phyloP scores from a whole-genome alignment of 2,888 invertebrate species.

The Diarsia rubi region DNA sequence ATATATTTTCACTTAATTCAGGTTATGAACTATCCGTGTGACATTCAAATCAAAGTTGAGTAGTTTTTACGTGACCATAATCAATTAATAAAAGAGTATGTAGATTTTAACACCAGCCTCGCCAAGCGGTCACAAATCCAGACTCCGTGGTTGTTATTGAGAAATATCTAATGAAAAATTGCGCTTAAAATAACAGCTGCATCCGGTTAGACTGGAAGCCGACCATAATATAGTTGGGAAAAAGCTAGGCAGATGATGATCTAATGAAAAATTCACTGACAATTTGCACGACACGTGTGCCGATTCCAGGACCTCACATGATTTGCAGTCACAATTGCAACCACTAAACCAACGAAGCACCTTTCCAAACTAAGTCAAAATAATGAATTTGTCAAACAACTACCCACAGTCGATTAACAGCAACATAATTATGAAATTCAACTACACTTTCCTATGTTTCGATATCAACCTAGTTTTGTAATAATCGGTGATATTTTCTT shows the following conservation, averaged over 20 bases:
- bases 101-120: not conserved
- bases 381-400: not conserved
- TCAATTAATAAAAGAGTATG: not conserved
- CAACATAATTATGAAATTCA: not conserved
- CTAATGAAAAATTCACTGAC: no score
- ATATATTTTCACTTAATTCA: not conserved
- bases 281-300: no score
- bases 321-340: no score
- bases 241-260: no score
- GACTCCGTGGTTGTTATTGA: no score
- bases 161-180: no score
- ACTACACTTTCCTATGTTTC: not conserved
- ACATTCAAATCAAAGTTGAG: not conserved
- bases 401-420: not conserved
- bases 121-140: no score
- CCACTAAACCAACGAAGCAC: no score
- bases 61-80: not conserved
- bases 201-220: no score
- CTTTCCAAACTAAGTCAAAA: not conserved
- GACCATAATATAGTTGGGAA: no score
- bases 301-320: no score
- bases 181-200: no score
- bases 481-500: conserved; percentile 1
- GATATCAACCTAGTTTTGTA: not conserved
- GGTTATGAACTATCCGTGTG: not conserved